Base-by-base conservation (phyloP, 2,113 vertebrate species). In the Lynx canadensis region DNA sequence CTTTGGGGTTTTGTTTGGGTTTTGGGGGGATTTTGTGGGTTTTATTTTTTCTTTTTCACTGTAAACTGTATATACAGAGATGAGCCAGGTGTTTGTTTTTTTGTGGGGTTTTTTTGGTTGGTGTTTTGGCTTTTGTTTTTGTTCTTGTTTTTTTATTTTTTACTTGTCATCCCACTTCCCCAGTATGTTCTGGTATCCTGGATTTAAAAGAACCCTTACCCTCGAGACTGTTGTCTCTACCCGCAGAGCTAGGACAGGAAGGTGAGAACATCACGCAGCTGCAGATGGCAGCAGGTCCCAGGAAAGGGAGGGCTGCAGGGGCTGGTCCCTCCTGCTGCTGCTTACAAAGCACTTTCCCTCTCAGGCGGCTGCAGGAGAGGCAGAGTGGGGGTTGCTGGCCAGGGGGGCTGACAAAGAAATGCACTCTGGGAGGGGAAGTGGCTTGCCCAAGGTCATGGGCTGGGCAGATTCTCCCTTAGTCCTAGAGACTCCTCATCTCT, bases 81-180 rank as follows among this genome's bases (percentile, higher is more conserved):
- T 50, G 33, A 94, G 33, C 36, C 19, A 36, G 27, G 50, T 63
- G 36, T 4, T 45, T 78, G 48, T 76, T 25, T 63, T 21, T 25
- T 21, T 60, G 21, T 60, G 50, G 45, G 45, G 45, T 9, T 45
- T 9, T 45, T 45, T 45, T 45, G 45, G 45, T 45, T 45, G 45
- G 45, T 71, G 33, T 36, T 41, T 94, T 89, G 81, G 52, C 89
- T 85, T 93, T 88, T 92, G 8, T 33, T 78, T 65, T 76, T 76
- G n/a, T 31, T 48, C 87, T 87, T 82, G 45, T 92, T 81, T 95
- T 90, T 29, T 66, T 82, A 15, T 29, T 7, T 41, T 76, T 78
- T 41, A 65, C 33, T 60, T 60, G 15, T 50, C 81, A 69, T 33
- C 15, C 27, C 50, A 29, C 38, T 85, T 29, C 83, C 36, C 41